Evolutionary conservation across 2,797 vertebrate genomes (phyloP).

Genomic region (Onychomys leucogaster): DNA sequence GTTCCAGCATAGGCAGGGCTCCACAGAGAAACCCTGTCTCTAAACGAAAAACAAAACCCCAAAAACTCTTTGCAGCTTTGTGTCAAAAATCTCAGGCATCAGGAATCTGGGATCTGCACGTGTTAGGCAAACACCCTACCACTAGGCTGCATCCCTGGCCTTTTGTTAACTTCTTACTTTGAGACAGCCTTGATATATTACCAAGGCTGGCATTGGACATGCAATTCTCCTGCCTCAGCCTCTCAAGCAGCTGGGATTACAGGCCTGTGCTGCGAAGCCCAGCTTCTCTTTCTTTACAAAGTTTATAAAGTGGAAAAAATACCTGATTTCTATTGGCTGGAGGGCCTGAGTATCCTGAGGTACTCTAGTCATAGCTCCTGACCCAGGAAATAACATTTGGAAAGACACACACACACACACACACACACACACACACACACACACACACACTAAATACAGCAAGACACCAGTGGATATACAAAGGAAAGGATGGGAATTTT

Average conservation of each 20-base stretch:
- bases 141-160: neutral
- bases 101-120: neutral
- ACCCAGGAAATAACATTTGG: neutral
- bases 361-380: neutral
- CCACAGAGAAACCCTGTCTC: neutral
- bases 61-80: neutral
- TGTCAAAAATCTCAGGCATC: neutral
- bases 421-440: neutral
- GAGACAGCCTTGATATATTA: neutral
- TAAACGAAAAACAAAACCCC: neutral
- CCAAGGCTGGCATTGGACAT: neutral
- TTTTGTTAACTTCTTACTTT: neutral
- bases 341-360: neutral
- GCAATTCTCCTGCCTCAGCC: neutral
- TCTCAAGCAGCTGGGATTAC: too few species aligned
- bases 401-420: neutral
- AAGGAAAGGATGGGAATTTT: neutral
- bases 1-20: neutral
- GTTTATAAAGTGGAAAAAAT: conserved; percentile 43
- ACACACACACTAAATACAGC: neutral
- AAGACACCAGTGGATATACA: neutral
- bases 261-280: too few species aligned
- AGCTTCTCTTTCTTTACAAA: neutral
- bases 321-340: conserved; percentile 15
- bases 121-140: neutral